A percentile compares a stretch with the other conserved stretches of the same genome.
Conservation (phyloP, 2,797 vertebrate species). For the Xiphophorus birchmanni region DNA sequence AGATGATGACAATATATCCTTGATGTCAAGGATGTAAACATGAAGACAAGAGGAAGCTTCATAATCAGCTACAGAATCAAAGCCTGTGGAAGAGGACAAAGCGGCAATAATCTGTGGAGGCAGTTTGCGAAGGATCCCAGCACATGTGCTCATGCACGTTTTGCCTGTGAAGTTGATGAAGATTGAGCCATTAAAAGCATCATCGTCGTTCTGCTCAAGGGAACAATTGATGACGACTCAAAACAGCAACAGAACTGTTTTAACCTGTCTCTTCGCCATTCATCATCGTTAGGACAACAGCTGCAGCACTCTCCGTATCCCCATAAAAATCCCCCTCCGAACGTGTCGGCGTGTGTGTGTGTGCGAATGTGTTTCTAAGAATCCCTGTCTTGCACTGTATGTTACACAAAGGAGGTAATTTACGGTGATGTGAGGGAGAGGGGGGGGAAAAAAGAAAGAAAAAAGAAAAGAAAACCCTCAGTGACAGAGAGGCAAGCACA, state of each 20-base stretch:
- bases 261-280: constrained; percentile 61
- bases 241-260: constrained; percentile 59
- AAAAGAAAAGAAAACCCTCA: constrained; percentile 15
- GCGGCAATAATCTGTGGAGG: constrained; percentile 20
- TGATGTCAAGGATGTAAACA: not conserved
- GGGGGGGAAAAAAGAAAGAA: not conserved
- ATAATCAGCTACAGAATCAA: constrained; percentile 11
- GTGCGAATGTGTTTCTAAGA: constrained; percentile 18
- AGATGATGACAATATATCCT: constrained; percentile 21
- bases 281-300: constrained; percentile 68
- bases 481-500: constrained; percentile 40
- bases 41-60: not conserved
- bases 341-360: constrained; percentile 25
- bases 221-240: constrained; percentile 56
- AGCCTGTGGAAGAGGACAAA: constrained; percentile 19
- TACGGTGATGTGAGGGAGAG: constrained; percentile 40
- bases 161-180: constrained; percentile 65
- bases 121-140: not conserved
- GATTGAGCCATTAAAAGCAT: constrained; percentile 77
- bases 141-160: constrained; percentile 25
- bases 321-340: constrained; percentile 49
- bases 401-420: constrained; percentile 51
- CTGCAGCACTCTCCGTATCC: constrained; percentile 57
- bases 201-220: constrained; percentile 68
- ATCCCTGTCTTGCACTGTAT: constrained; percentile 36